Conservation (phyloP, 2,888 invertebrate species). For the Philopedon plagiatum region DNA sequence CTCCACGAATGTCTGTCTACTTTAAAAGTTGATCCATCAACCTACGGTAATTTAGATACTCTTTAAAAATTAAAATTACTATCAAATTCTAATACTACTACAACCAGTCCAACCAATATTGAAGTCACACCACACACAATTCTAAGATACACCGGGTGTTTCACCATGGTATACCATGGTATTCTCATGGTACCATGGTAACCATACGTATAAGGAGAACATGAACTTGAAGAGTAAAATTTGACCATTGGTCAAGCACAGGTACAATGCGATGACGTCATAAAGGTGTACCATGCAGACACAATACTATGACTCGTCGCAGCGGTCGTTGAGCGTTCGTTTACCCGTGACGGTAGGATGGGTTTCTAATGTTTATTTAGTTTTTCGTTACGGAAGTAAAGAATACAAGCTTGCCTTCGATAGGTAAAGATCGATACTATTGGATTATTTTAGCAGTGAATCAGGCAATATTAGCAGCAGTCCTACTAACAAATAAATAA, state of each 20-base stretch:
- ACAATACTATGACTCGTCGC: background rate
- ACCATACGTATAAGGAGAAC: constrained; percentile 34
- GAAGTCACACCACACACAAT: constrained; percentile 27
- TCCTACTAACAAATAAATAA: too few relatives aligned
- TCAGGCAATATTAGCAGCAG: too few relatives aligned
- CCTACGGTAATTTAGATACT: too few relatives aligned
- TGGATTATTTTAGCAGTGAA: too few relatives aligned
- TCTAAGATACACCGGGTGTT: constrained; percentile 13
- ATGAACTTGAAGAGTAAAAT: constrained; percentile 7
- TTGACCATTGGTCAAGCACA: constrained; percentile 22
- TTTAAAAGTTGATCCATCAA: too few relatives aligned
- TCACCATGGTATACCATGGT: constrained; percentile 26
- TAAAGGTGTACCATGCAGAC: background rate
- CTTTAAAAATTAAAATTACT: too few relatives aligned
- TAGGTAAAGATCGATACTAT: too few relatives aligned
- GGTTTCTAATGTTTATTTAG: background rate
- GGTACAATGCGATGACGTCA: background rate
- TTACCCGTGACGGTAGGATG: background rate
- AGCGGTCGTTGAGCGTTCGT: background rate
- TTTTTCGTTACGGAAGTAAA: background rate
- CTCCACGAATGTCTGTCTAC: too few relatives aligned
- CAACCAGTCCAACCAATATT: too few relatives aligned
- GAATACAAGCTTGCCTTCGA: too few relatives aligned
- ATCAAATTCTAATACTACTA: too few relatives aligned
- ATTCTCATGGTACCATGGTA: constrained; percentile 37